Percentiles rank a stretch among this genome's conserved stretches.
These are phyloP conservation scores for Panthera tigris DNA, from an alignment of 2,113 vertebrate genomes.

Conservation along the genomic window DNA sequence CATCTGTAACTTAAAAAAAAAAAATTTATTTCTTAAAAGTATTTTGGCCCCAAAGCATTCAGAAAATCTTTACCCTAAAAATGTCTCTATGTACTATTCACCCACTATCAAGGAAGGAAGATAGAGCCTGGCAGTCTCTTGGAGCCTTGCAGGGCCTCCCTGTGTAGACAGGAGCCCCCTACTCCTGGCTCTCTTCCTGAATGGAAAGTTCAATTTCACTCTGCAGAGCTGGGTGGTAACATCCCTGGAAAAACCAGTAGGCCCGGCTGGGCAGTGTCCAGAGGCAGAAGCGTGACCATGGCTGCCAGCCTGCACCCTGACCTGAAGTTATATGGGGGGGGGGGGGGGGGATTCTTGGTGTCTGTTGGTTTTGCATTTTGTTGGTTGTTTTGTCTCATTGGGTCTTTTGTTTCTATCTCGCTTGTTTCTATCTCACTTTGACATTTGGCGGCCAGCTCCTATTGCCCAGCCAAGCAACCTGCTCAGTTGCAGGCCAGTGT, in stretches of 20 bases:
- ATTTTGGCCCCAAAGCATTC: conserved; percentile 36
- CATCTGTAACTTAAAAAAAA: not conserved
- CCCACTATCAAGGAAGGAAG: conserved; percentile 59
- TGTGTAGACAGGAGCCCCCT: not conserved
- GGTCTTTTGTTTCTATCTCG: conserved; percentile 4
- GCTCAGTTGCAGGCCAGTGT: conserved; percentile 38
- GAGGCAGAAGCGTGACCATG: not conserved
- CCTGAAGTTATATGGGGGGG: not conserved
- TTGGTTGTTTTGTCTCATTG: conserved; percentile 39
- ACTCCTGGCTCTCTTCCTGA: not conserved
- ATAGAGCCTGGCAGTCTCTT: conserved; percentile 9
- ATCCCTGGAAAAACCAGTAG: not conserved
- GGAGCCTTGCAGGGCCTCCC: conserved; percentile 29
- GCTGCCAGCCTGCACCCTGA: conserved; percentile 53
- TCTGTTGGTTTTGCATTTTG: conserved; percentile 16
- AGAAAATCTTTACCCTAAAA: not conserved
- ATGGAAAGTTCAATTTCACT: not conserved
- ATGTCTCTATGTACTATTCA: conserved; percentile 24
- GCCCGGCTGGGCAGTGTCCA: not conserved
- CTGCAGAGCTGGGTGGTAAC: not conserved
- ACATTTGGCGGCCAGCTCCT: conserved; percentile 63
- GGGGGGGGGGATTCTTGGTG: not conserved
- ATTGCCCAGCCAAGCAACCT: conserved; percentile 56
- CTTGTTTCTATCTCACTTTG: conserved; percentile 57
- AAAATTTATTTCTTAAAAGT: conserved; percentile 19